phyloP scores from a whole-genome alignment of 2,113 vertebrate species.

The Cyanoderma ruficeps region DNA sequence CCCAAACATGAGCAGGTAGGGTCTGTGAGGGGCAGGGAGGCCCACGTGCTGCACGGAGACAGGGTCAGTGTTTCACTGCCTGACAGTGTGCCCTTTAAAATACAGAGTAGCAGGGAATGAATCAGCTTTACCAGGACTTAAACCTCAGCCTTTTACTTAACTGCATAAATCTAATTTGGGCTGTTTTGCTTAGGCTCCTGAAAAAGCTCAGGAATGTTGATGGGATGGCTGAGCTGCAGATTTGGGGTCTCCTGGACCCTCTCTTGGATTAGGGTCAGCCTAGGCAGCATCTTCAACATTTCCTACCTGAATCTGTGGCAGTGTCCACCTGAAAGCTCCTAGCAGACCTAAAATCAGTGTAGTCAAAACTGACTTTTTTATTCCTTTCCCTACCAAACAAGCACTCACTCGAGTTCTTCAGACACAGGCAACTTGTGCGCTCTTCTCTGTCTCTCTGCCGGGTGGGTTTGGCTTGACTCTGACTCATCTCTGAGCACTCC shows the following conservation, averaged over 20 bases:
- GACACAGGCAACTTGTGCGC: fast-evolving
- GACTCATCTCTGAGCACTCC: background rate
- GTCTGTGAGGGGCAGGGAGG: background rate
- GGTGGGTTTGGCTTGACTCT: background rate
- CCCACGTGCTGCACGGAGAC: background rate
- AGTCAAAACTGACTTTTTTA: background rate
- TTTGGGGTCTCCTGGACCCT: background rate
- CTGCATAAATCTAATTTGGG: background rate
- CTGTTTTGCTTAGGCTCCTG: background rate
- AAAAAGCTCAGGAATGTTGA: background rate
- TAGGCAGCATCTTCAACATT: background rate
- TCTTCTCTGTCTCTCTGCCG: background rate
- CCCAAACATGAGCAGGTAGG: background rate
- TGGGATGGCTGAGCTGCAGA: background rate
- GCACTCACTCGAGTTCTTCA: background rate
- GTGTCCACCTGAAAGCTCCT: background rate
- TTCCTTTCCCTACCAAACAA: background rate
- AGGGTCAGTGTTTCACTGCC: background rate
- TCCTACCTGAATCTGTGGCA: background rate
- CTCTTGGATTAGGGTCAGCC: background rate
- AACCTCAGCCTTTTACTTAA: background rate
- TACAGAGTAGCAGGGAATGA: background rate
- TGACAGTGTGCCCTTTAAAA: slow-evolving; percentile 5
- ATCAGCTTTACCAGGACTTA: background rate
- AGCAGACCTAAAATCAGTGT: background rate